phyloP scores from a whole-genome alignment of 2,797 vertebrate species.

The Spea hammondii region DNA sequence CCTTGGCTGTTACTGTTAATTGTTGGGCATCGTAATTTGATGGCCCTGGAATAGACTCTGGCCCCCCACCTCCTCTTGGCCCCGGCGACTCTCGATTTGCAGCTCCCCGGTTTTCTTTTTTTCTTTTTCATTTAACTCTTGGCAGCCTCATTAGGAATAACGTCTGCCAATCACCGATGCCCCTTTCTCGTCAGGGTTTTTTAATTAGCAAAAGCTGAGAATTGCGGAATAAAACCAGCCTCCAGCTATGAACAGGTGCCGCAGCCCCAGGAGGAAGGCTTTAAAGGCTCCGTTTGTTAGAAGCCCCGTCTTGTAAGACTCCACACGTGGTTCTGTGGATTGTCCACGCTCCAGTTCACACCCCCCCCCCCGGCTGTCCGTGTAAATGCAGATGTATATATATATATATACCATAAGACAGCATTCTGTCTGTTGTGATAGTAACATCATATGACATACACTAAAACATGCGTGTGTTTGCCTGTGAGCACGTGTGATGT shows the following conservation, averaged over 20 bases:
- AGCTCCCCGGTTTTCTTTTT: background rate
- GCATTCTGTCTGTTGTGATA: too few species aligned
- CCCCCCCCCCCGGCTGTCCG: too few species aligned
- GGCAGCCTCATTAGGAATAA: slow-evolving; percentile 10
- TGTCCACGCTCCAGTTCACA: background rate
- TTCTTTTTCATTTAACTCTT: slow-evolving; percentile 18
- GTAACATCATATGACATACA: too few species aligned
- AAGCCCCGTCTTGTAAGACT: background rate
- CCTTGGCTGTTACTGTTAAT: slow-evolving; percentile 10
- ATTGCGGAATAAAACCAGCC: background rate
- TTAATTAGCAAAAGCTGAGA: slow-evolving; percentile 17
- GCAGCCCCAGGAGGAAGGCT: background rate
- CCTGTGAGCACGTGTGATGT: too few species aligned
- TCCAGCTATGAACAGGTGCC: slow-evolving; percentile 26
- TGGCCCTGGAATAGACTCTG: slow-evolving; percentile 7
- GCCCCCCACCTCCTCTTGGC: background rate
- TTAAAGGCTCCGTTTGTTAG: slow-evolving; percentile 11
- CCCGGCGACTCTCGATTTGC: background rate
- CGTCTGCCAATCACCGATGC: slow-evolving; percentile 17
- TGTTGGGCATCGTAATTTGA: slow-evolving; percentile 9
- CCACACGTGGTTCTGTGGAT: background rate
- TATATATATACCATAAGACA: too few species aligned
- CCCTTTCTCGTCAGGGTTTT: slow-evolving; percentile 17
- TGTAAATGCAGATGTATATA: too few species aligned
- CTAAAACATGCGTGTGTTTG: too few species aligned